These are phyloP conservation scores for Tanytarsus gracilentus DNA, from an alignment of 2,888 invertebrate genomes.

Conservation along the genomic window DNA sequence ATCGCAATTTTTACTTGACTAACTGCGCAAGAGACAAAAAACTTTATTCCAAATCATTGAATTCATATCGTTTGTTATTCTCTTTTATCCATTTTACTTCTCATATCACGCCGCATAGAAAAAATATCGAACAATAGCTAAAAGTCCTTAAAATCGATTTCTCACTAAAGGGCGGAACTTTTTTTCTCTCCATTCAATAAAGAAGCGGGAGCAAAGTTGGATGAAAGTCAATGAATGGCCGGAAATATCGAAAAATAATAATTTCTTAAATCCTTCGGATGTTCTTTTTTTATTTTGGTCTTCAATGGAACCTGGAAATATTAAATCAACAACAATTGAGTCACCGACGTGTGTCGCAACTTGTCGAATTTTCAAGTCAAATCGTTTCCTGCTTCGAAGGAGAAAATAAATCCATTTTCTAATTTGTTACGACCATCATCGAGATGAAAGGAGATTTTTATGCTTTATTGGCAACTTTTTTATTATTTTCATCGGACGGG, in stretches of 20 bases:
- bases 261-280: background rate
- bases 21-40: background rate
- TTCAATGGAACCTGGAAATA: slow-evolving; percentile 9
- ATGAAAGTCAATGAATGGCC: background rate
- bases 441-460: background rate
- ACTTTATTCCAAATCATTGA: slow-evolving; percentile 14
- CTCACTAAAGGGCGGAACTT: slow-evolving; percentile 5
- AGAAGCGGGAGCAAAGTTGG: background rate
- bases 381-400: background rate
- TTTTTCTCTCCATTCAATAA: background rate
- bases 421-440: background rate
- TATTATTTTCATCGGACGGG: background rate
- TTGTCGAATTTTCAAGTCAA: slow-evolving; percentile 3
- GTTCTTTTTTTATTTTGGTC: background rate
- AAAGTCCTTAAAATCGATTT: slow-evolving; percentile 7
- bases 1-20: too few species aligned
- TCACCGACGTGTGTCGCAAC: slow-evolving; percentile 10
- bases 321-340: slow-evolving; percentile 14
- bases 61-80: background rate
- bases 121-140: background rate
- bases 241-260: background rate
- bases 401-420: background rate
- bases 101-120: background rate
- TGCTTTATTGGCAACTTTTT: background rate
- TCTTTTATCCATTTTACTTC: background rate